Base-by-base conservation (phyloP, 2,797 vertebrate genomes). In the Anas acuta region DNA sequence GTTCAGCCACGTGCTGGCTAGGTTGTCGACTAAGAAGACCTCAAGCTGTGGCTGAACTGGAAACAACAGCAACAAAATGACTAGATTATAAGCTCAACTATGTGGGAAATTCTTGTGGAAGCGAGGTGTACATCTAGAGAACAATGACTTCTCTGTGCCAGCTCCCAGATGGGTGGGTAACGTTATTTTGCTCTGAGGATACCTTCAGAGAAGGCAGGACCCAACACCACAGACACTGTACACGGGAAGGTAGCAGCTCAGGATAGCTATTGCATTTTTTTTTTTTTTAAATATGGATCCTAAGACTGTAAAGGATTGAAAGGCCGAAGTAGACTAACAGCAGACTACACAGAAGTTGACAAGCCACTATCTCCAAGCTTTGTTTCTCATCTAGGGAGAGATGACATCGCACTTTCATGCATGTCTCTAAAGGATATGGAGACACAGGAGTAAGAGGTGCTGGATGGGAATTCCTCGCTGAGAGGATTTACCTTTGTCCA, bases 81-180 rank as follows among this genome's bases (percentile, higher is more conserved):
- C 22, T 39, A 70, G 91, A 43, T 76, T 67, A 78, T 37, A 64
- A 60, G 21, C 6, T 84, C 45, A 60, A 45, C 49, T 84, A 22
- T 20, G 33, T 25, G 53, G 60, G 65, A 92, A 92, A 74, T 35
- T 43, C 45, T 61, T 91, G 45, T 20, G 82, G 83, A 87, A 79
- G 69, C n/a, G 77, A 95, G 89, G 89, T 95, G 87, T 26, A 80
- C 92, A 74, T 89, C 72, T 16, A 83, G 61, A 94, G 81, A 20
- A 93, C 77, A 93, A 65, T 77, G 37, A 78, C 14, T 61, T 66
- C 84, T 86, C 56, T 78, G 47, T 64, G 58, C 67, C 37, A 62
- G 5, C 66, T 95, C 90, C 87, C 87, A 87, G 30, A n/a, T 9
- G 77, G 74, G 74, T 79, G 87, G 41, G 35, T 74, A 74, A 87